phyloP scores from a whole-genome alignment of 1,140 invertebrate genomes.

The Megalonaias nervosa region DNA sequence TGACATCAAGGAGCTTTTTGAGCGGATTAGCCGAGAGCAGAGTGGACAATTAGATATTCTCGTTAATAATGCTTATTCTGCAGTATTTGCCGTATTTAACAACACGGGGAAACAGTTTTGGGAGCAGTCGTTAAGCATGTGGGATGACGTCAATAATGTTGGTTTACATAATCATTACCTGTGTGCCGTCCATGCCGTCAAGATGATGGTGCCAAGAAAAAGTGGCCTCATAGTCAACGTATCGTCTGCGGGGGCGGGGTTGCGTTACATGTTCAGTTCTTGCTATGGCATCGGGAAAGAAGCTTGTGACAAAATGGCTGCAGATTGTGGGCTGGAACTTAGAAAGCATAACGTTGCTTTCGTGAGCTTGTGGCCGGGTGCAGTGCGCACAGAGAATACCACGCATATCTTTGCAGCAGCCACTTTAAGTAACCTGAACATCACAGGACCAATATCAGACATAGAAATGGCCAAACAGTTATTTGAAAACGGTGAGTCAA shows the following conservation, averaged over 20 bases:
- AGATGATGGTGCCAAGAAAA: conserved; percentile 68
- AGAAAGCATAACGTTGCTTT: conserved; percentile 64
- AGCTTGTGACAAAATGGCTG: conserved; percentile 69
- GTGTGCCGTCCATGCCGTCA: conserved; percentile 69
- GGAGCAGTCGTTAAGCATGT: conserved; percentile 56
- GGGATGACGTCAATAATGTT: conserved; percentile 71
- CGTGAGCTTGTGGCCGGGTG: conserved; percentile 71
- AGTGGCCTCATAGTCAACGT: conserved; percentile 72
- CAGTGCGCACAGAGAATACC: conserved; percentile 68
- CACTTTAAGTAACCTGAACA: background rate
- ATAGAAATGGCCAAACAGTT: conserved; percentile 18
- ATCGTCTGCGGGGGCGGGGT: conserved; percentile 70
- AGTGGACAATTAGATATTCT: conserved; percentile 71
- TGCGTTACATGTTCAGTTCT: conserved; percentile 69
- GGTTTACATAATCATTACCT: conserved; percentile 72
- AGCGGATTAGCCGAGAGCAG: conserved; percentile 68
- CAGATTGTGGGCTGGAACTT: conserved; percentile 69
- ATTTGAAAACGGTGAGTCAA: conserved; percentile 50
- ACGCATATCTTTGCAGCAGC: background rate
- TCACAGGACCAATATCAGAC: background rate
- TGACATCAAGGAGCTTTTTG: conserved; percentile 69
- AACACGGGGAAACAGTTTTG: conserved; percentile 68
- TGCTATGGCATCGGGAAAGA: conserved; percentile 70
- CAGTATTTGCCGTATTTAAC: conserved; percentile 56
- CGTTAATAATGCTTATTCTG: conserved; percentile 73